Base-by-base conservation (phyloP, 2,888 invertebrate species). In the Himalopsyche japonica region DNA sequence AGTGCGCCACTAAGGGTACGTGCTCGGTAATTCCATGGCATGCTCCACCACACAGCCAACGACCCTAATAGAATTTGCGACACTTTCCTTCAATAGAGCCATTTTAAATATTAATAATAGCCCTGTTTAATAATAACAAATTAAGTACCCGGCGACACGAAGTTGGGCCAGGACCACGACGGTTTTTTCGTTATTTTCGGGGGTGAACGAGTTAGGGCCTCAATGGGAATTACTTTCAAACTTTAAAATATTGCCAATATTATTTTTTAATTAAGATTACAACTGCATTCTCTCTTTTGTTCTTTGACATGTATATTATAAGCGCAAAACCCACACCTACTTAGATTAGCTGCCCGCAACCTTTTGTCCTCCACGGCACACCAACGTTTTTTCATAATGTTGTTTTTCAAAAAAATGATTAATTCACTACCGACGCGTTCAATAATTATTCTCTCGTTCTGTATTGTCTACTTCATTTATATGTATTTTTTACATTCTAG, bases 31-130 rank as follows among this genome's bases (percentile, higher is more conserved):
- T 30, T 76, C 76, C 76, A 30, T 76, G 76, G 76, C 76, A 76
- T 76, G 32, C 76, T 30, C 76, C 32, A 24, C 24, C 76, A 32
- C 32, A 34, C 76, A 76, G 34, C 30, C 32, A 76, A 76, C 76
- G 78, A 32, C 78, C 34, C 82, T 86, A 86, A 86, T 86, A 86
- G 86, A 86, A 83, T 86, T 82, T 82, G 81, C 85, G 80, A 86
- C 84, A 86, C 86, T 83, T 81, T 77, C 27, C 78, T 57, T 64
- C 82, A 79, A 86, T 86, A 82, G 83, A 83, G 86, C 81, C 85
- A 85, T 86, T 86, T 86, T 84, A 84, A 86, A 86, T 86, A 84
- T 86, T 86, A 84, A 86, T 84, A 81, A 70, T 70, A 70, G 49
- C 80, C 79, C 79, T 82, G 57, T 57, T 57, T 57, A 57, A 57